Evolutionary conservation across 1,140 invertebrate species (phyloP).

Genomic region (Whitmania pigra): DNA sequence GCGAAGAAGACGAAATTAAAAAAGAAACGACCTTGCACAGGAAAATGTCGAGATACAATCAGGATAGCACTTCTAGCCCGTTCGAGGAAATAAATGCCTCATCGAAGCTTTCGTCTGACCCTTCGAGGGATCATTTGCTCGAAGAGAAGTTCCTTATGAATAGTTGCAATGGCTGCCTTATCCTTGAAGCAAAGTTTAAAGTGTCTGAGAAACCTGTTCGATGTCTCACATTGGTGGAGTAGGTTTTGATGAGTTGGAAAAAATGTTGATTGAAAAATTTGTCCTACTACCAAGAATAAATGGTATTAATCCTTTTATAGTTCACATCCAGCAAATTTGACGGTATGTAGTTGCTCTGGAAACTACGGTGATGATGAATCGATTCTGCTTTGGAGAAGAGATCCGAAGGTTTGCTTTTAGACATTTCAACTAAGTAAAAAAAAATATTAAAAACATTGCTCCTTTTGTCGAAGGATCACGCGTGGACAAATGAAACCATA

Average conservation of each 20-base stretch:
- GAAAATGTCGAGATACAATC: background rate
- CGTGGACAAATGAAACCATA: background rate
- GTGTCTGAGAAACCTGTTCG: slow-evolving; percentile 5
- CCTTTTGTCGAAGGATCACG: background rate
- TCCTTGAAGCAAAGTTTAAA: slow-evolving; percentile 10
- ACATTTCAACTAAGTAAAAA: background rate
- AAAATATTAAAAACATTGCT: background rate
- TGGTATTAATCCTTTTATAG: background rate
- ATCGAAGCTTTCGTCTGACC: too few species aligned
- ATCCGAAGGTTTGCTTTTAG: background rate
- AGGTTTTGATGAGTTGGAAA: background rate
- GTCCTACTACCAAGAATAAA: background rate
- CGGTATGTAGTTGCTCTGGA: slow-evolving; percentile 41
- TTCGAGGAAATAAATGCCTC: too few species aligned
- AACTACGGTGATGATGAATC: slow-evolving; percentile 47
- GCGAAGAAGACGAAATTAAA: background rate
- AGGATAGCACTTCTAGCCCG: too few species aligned
- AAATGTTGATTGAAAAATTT: background rate
- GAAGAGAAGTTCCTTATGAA: background rate
- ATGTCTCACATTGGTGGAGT: slow-evolving; percentile 6
- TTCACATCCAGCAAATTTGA: background rate
- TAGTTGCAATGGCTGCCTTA: background rate
- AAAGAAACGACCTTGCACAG: background rate
- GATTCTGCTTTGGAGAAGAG: slow-evolving; percentile 42
- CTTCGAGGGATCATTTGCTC: too few species aligned